These are phyloP conservation scores for Gastrophryne carolinensis DNA, from an alignment of 2,797 vertebrate species.

Conservation along the genomic window DNA sequence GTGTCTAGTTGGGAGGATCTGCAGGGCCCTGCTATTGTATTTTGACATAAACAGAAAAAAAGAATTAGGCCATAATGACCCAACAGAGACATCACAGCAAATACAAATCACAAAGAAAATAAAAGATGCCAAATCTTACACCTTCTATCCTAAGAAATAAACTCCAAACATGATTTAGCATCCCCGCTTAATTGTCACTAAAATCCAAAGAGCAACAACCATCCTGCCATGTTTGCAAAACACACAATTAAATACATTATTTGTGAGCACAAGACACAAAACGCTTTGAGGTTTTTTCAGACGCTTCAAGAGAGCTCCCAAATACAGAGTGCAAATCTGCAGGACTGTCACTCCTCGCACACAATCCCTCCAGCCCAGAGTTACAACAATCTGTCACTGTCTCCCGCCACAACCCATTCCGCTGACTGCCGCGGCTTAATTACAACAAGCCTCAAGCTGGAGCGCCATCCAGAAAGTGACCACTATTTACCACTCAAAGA, in stretches of 20 bases:
- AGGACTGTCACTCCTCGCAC: constrained; percentile 1
- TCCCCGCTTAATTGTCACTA: neutral
- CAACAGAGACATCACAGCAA: too few species aligned
- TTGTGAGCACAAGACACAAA: neutral
- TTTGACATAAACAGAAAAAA: too few species aligned
- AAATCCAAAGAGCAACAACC: neutral
- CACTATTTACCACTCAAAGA: neutral
- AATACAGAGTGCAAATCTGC: neutral
- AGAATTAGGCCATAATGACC: too few species aligned
- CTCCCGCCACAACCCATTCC: neutral
- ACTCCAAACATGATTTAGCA: neutral
- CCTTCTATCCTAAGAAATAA: too few species aligned
- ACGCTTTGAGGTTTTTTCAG: neutral
- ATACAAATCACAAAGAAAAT: too few species aligned
- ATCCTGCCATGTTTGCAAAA: constrained; percentile 21
- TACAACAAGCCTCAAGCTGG: neutral
- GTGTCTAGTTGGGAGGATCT: too few species aligned
- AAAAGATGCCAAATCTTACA: too few species aligned
- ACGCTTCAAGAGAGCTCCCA: neutral
- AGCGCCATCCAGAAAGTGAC: neutral
- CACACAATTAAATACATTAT: constrained; percentile 11
- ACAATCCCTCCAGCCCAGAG: constrained; percentile 21
- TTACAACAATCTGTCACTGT: constrained; percentile 25
- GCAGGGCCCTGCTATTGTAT: too few species aligned
- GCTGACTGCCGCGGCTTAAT: constrained; percentile 1